Base-by-base conservation (phyloP, 2,797 vertebrate species). In the Hyperoplus immaculatus region DNA sequence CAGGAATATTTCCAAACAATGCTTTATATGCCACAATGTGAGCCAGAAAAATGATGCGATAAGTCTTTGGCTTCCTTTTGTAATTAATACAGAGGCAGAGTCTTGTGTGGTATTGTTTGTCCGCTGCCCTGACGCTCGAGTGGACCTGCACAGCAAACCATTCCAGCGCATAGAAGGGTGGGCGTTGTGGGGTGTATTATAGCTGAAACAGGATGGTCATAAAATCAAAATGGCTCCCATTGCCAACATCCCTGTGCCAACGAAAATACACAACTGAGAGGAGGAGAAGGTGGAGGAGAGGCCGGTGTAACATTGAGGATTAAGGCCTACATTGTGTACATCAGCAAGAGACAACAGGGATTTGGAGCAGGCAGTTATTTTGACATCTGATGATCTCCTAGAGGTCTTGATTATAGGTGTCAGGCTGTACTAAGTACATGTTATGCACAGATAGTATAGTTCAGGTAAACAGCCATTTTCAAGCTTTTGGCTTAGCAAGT, bases 381-480 rank as follows among this genome's bases (percentile, higher is more conserved):
- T 85, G 81, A 87, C 87, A 78, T 77, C 46, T 65, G 74, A 46
- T 90, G 76, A 87, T 87, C 87, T 85, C 78, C 15, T 14, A 73
- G 82, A 86, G 69, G 74, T 83, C 65, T 65, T 92, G 89, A 94
- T 94, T 92, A 93, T 72, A 91, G 91, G 87, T 88, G 83, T 88
- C 84, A 60, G 85, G 60, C 76, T 14, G 71, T 75, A 60, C 87
- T 90, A 93, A 93, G 89, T 85, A 91, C 88, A 90, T 15, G 82
- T 92, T 93, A 84, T 68, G 1, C 71, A 81, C 29, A 29, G 29
- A 47, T 83, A 69, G 39, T 81, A 82, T 86, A 75, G 84, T 89
- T 83, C 75, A 71, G 79, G 90, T 93, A 94, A 93, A 94, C 88
- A 93, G 71, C 75, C 75, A 92, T 93, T 91, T 87, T 41, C 54